These are phyloP conservation scores for Drosophila histrio DNA, from an alignment of 2,888 invertebrate species.

Conservation along the genomic window DNA sequence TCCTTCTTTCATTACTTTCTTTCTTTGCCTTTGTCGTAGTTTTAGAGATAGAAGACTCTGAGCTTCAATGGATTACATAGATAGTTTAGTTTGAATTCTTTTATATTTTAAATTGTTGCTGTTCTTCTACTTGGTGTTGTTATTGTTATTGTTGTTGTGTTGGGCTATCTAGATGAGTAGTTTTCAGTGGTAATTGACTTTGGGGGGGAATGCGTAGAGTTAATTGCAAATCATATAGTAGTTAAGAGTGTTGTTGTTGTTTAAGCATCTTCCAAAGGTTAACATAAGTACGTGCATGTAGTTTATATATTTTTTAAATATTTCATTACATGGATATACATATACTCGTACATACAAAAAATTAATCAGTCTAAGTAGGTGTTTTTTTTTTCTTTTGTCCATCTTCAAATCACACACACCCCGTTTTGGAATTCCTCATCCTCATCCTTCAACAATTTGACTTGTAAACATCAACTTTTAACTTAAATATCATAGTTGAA, in stretches of 20 bases:
- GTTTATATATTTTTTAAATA: constrained; percentile 28
- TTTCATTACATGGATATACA: constrained; percentile 51
- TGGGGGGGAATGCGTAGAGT: constrained; percentile 33
- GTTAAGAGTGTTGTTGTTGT: neutral
- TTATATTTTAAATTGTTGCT: neutral
- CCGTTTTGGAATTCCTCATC: constrained; percentile 19
- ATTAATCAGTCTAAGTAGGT: constrained; percentile 80
- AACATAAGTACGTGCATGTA: constrained; percentile 18
- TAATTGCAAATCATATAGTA: constrained; percentile 36
- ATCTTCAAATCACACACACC: constrained; percentile 26
- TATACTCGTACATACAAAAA: constrained; percentile 70
- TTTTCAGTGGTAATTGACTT: constrained; percentile 48
- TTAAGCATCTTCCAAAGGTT: constrained; percentile 50
- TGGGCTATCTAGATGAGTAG: constrained; percentile 30
- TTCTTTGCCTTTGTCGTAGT: constrained; percentile 11
- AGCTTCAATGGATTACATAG: constrained; percentile 42
- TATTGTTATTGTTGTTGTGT: neutral
- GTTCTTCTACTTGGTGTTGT: constrained; percentile 1
- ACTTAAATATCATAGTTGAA: constrained; percentile 47
- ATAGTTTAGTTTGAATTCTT: constrained; percentile 16
- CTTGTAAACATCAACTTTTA: constrained; percentile 39
- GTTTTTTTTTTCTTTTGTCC: constrained; percentile 40
- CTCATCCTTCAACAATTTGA: constrained; percentile 34
- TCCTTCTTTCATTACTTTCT: constrained; percentile 20
- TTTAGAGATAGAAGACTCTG: constrained; percentile 53